These are phyloP conservation scores for Mesitornis unicolor DNA, from an alignment of 2,113 vertebrate genomes.

Conservation along the genomic window DNA sequence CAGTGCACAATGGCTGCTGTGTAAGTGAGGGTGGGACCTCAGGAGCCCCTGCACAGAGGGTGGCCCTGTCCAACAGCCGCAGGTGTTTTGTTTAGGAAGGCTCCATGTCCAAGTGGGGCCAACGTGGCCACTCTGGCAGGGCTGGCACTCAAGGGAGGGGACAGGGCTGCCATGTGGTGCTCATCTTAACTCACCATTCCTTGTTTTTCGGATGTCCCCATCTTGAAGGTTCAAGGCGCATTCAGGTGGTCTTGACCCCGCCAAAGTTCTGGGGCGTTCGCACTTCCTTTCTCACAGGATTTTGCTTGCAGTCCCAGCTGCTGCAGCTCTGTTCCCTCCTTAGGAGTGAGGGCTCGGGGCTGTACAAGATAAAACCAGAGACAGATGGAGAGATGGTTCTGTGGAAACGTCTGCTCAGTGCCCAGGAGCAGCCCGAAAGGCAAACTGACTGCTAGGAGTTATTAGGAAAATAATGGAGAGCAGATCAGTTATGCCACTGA, in stretches of 20 bases:
- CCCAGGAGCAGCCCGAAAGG: constrained; percentile 25
- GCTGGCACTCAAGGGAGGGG: background rate
- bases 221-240: background rate
- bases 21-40: too few relatives aligned
- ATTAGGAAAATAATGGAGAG: constrained; percentile 24
- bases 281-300: background rate
- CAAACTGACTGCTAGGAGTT: constrained; percentile 19
- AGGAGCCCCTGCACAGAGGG: too few relatives aligned
- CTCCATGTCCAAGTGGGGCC: too few relatives aligned
- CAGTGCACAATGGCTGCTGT: background rate
- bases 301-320: background rate
- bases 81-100: too few relatives aligned
- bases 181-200: background rate
- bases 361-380: background rate
- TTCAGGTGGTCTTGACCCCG: background rate
- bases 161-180: background rate
- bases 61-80: too few relatives aligned
- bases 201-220: background rate
- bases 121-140: background rate
- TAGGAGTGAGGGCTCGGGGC: background rate
- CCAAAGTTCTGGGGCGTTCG: background rate
- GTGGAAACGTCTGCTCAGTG: background rate
- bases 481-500: constrained; percentile 5
- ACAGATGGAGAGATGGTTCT: background rate
- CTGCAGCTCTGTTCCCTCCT: background rate